These are phyloP conservation scores for Plestiodon gilberti DNA, from an alignment of 2,113 vertebrate genomes.

Conservation along the genomic window DNA sequence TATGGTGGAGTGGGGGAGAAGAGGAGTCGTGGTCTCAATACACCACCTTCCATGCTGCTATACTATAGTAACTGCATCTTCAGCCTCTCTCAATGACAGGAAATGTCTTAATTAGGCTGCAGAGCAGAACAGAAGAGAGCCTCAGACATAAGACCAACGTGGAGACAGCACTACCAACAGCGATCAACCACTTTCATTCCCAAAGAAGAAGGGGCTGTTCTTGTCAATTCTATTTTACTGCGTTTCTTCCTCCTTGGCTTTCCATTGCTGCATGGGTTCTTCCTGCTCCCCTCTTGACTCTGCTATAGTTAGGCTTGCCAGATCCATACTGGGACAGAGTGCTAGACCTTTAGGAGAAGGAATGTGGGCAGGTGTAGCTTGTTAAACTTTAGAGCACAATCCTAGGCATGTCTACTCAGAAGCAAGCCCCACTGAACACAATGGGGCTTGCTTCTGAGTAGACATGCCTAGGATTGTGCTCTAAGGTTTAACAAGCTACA, in stretches of 20 bases:
- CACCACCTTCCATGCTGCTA: background rate
- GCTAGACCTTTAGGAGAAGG: too few species aligned
- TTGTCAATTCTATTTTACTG: background rate
- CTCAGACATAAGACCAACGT: background rate
- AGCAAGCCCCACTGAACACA: too few species aligned
- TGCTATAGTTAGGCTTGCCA: too few species aligned
- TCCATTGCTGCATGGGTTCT: too few species aligned
- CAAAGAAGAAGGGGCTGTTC: background rate
- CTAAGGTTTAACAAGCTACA: too few species aligned
- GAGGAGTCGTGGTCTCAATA: background rate
- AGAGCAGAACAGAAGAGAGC: background rate
- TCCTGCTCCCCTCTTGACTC: background rate
- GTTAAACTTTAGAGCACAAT: too few species aligned
- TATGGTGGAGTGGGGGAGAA: too few species aligned
- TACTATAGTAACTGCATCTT: background rate
- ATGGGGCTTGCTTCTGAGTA: too few species aligned
- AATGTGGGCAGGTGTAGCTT: too few species aligned
- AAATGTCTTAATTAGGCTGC: background rate
- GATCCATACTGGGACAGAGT: too few species aligned
- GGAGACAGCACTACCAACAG: background rate
- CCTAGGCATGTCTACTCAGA: too few species aligned
- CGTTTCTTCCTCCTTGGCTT: background rate
- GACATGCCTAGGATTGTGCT: too few species aligned
- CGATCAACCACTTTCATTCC: background rate
- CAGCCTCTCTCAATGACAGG: background rate